These are phyloP conservation scores for Euclidia mi DNA, from an alignment of 2,888 invertebrate genomes.

Conservation along the genomic window DNA sequence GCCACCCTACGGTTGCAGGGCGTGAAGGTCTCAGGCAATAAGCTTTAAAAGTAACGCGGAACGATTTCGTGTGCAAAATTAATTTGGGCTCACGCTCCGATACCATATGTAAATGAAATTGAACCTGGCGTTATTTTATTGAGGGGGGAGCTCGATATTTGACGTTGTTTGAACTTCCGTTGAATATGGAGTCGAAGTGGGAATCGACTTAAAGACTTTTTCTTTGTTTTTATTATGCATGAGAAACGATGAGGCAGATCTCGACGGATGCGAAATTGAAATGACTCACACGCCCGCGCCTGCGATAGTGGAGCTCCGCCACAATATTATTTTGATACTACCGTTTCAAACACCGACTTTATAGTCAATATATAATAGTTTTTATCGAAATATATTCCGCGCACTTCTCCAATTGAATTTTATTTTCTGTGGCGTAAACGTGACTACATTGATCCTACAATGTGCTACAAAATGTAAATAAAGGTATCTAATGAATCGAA, in stretches of 20 bases:
- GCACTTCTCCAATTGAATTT: neutral
- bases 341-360: conserved; percentile 6
- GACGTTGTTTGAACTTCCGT: conserved; percentile 62
- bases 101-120: conserved; percentile 79
- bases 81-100: conserved; percentile 69
- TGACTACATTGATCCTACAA: no score
- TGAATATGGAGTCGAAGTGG: conserved; percentile 52
- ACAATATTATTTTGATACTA: conserved; percentile 7
- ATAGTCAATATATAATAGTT: conserved; percentile 9
- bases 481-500: no score
- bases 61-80: conserved; percentile 70
- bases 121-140: conserved; percentile 66
- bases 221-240: conserved; percentile 60
- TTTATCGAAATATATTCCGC: neutral
- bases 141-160: conserved; percentile 55
- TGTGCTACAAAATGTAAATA: no score
- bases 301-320: conserved; percentile 26
- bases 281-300: conserved; percentile 29
- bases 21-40: conserved; percentile 61
- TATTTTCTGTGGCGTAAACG: neutral
- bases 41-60: conserved; percentile 65
- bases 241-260: conserved; percentile 34
- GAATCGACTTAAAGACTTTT: conserved; percentile 55
- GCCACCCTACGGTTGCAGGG: conserved; percentile 27
- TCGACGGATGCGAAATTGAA: conserved; percentile 40